phyloP scores from a whole-genome alignment of 2,888 invertebrate species.

The Cataglyphis altisquamis region DNA sequence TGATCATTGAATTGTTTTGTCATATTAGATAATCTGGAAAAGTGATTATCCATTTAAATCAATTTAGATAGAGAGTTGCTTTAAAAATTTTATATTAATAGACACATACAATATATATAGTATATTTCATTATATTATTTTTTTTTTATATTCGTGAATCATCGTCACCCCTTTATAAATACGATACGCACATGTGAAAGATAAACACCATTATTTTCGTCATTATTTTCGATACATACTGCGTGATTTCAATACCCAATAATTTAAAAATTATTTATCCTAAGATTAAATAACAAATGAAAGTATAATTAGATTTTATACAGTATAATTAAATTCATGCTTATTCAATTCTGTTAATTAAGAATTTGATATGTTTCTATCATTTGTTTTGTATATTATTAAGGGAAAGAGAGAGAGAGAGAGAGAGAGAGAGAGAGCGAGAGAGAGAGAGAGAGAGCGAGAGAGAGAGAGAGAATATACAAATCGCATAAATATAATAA shows the following conservation, averaged over 20 bases:
- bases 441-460: too few relatives aligned
- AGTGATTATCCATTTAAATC: neutral
- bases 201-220: neutral
- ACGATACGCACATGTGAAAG: neutral
- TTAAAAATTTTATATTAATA: neutral
- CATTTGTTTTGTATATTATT: neutral
- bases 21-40: neutral
- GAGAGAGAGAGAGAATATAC: neutral
- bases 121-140: neutral
- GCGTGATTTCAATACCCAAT: neutral
- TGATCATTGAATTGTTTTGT: neutral
- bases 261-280: neutral
- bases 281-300: neutral
- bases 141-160: constrained; percentile 8
- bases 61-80: neutral
- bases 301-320: neutral
- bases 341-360: neutral
- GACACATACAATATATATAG: too few relatives aligned
- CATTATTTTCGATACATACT: neutral
- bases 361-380: neutral
- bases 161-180: constrained; percentile 17
- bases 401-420: neutral
- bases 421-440: too few relatives aligned
- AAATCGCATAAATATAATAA: neutral
- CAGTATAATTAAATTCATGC: neutral